Evolutionary conservation across 2,888 invertebrate species (phyloP).

Genomic region (Actias luna): DNA sequence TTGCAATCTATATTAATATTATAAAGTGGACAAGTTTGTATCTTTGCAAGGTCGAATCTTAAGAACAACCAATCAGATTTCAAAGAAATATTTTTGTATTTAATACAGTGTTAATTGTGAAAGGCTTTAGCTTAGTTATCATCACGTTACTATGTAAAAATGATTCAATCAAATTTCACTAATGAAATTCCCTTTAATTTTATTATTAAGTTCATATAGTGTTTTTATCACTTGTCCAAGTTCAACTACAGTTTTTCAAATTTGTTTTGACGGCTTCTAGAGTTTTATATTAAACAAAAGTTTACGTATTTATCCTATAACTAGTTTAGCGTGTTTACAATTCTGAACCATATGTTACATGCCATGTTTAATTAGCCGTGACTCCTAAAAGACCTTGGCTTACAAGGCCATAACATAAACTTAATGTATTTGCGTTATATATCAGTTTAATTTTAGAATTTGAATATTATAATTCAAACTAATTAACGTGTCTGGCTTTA

Average conservation of each 20-base stretch:
- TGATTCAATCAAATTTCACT: too few species aligned
- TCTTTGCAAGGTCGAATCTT: too few species aligned
- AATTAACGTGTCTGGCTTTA: neutral
- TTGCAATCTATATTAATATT: too few species aligned
- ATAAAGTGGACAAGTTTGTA: too few species aligned
- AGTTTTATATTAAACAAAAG: neutral
- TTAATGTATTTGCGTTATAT: neutral
- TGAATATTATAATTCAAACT: neutral
- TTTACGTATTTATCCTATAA: neutral
- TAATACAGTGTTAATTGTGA: too few species aligned
- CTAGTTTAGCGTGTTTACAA: neutral
- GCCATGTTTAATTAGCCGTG: constrained; percentile 6
- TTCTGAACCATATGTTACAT: neutral
- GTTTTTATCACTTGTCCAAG: neutral
- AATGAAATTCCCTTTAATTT: neutral
- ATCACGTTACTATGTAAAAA: too few species aligned
- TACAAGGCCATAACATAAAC: neutral
- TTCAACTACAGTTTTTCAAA: neutral
- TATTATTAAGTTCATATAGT: neutral
- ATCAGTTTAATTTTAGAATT: neutral
- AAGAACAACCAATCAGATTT: too few species aligned
- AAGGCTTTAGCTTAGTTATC: too few species aligned
- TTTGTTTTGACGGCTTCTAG: neutral
- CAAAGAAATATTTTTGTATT: too few species aligned
- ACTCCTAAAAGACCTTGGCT: neutral